phyloP scores from a whole-genome alignment of 1,140 invertebrate genomes.

The Drosophila sulfurigaster region DNA sequence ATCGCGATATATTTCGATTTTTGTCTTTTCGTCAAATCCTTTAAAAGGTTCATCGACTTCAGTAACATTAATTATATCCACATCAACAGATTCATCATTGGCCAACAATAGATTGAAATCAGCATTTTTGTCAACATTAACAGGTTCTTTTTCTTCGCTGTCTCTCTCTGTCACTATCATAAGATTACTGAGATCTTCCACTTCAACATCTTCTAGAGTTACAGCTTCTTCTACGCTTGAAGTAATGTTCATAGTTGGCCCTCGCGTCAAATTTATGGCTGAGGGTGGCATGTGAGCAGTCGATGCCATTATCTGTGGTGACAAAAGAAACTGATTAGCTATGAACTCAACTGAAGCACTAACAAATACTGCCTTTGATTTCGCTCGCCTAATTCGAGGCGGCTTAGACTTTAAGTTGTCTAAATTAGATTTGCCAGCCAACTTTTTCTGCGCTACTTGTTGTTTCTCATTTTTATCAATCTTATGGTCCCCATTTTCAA shows the following conservation, averaged over 20 bases:
- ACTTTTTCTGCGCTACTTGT: not conserved
- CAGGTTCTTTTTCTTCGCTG: not conserved
- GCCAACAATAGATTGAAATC: too few species aligned
- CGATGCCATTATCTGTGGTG: slow-evolving; percentile 48
- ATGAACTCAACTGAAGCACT: slow-evolving; percentile 29
- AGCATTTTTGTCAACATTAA: too few species aligned
- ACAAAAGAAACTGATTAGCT: slow-evolving; percentile 61
- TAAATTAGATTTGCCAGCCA: not conserved
- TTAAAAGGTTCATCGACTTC: slow-evolving; percentile 16
- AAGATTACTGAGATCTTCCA: slow-evolving; percentile 7
- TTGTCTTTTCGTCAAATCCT: slow-evolving; percentile 7
- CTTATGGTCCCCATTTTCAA: not conserved
- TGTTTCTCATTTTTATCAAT: not conserved
- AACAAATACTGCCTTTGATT: slow-evolving; percentile 28
- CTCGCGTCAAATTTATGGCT: slow-evolving; percentile 31
- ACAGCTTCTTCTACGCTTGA: not conserved
- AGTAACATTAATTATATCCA: not conserved
- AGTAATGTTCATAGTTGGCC: not conserved
- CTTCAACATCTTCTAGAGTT: not conserved
- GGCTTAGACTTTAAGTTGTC: not conserved
- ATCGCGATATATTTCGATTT: slow-evolving; percentile 26
- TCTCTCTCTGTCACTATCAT: not conserved
- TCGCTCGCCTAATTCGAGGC: not conserved
- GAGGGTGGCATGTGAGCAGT: slow-evolving; percentile 17
- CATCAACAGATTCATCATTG: not conserved